Evolutionary conservation across 1,140 invertebrate species (phyloP).

Genomic region (Euschistus heros): DNA sequence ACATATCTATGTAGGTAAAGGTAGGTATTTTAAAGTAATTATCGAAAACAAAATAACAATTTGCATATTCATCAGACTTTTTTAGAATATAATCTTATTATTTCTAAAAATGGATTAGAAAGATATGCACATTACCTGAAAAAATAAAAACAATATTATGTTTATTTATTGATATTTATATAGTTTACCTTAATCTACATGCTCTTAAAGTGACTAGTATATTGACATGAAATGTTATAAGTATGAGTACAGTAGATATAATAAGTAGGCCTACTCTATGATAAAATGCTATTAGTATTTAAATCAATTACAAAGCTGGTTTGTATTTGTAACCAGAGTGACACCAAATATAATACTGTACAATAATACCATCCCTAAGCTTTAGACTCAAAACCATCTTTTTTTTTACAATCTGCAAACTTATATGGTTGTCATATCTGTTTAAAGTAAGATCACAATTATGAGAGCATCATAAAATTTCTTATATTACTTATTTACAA

Average conservation of each 20-base stretch:
- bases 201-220: slow-evolving; percentile 23
- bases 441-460: slow-evolving; percentile 18
- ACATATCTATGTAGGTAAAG: neutral
- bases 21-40: neutral
- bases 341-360: slow-evolving; percentile 7
- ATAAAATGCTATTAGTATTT: slow-evolving; percentile 16
- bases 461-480: slow-evolving; percentile 18
- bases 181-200: slow-evolving; percentile 17
- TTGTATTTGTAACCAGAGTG: neutral
- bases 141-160: neutral
- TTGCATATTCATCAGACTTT: no score
- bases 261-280: slow-evolving; percentile 23
- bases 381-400: neutral
- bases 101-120: neutral
- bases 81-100: neutral
- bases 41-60: no score
- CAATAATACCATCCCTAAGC: neutral
- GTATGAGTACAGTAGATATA: slow-evolving; percentile 11
- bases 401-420: neutral
- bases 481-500: slow-evolving; percentile 6
- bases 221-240: slow-evolving; percentile 16
- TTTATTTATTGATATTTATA: slow-evolving; percentile 6
- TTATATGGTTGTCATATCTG: neutral
- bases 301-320: slow-evolving; percentile 10
- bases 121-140: neutral